Percentiles rank a stretch among this genome's conserved stretches.
Conservation (phyloP, 2,113 vertebrate species). For the Pterocles gutturalis region DNA sequence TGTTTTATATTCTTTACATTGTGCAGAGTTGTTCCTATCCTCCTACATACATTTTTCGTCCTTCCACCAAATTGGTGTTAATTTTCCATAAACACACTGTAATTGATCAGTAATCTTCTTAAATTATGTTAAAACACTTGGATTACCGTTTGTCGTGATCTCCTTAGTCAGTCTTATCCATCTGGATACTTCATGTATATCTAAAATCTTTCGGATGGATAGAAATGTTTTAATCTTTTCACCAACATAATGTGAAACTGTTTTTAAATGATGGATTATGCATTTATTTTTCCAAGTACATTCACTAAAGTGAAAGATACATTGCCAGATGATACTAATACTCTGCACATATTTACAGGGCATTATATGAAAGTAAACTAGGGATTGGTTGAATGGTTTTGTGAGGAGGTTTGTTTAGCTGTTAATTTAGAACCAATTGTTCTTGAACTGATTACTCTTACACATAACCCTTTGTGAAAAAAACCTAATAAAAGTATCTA, state of each 20-base stretch:
- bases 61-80: background rate
- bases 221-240: slow-evolving; percentile 25
- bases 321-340: background rate
- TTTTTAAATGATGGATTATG: background rate
- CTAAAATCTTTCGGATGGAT: background rate
- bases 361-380: background rate
- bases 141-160: background rate
- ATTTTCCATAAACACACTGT: background rate
- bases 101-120: slow-evolving; percentile 26
- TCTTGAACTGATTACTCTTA: background rate
- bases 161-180: background rate
- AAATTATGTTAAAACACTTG: background rate
- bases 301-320: background rate
- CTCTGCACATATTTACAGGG: background rate
- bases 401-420: background rate
- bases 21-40: background rate
- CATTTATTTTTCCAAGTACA: background rate
- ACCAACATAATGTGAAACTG: background rate
- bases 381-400: background rate
- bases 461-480: background rate
- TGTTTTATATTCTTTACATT: background rate
- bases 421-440: background rate
- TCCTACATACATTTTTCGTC: background rate
- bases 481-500: background rate
- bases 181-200: background rate